phyloP scores from a whole-genome alignment of 2,113 vertebrate genomes.

The Varanus komodoensis region DNA sequence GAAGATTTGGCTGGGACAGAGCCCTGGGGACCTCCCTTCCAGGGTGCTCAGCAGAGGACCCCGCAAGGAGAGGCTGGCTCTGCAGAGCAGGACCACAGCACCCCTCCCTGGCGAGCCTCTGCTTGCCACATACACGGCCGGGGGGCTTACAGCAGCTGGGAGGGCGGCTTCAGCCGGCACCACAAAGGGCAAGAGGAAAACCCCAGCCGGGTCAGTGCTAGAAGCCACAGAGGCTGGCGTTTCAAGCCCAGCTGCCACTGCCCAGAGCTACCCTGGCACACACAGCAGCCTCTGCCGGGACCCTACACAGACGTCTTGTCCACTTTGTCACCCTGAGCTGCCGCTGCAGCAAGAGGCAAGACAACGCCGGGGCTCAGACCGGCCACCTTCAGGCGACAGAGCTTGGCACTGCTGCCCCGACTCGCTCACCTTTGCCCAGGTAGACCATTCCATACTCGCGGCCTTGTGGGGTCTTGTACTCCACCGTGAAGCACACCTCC shows the following conservation, averaged over 20 bases:
- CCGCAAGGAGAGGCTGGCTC: no score
- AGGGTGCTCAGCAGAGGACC: no score
- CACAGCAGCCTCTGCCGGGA: not conserved
- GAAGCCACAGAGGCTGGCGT: accelerated
- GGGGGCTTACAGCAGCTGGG: no score
- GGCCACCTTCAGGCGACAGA: not conserved
- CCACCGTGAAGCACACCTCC: slow-evolving; percentile 97
- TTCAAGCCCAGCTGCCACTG: not conserved
- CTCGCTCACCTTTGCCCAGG: slow-evolving; percentile 89
- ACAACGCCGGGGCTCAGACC: not conserved
- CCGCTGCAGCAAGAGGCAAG: not conserved
- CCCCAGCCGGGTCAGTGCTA: not conserved
- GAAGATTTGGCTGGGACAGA: no score
- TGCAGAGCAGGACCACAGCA: no score
- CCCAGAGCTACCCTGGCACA: not conserved
- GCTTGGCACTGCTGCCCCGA: accelerated
- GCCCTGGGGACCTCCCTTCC: no score
- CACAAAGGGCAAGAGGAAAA: not conserved
- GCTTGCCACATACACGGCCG: not conserved
- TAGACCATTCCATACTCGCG: slow-evolving; percentile 96
- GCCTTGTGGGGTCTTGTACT: slow-evolving; percentile 89
- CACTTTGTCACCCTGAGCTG: no score
- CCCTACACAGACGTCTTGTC: not conserved
- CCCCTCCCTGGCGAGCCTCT: not conserved
- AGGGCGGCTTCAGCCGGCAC: no score